A percentile compares a stretch with the other conserved stretches of the same genome.
These are phyloP conservation scores for Caenorhabditis zanzibari DNA, from an alignment of 2,888 invertebrate genomes.

Conservation along the genomic window DNA sequence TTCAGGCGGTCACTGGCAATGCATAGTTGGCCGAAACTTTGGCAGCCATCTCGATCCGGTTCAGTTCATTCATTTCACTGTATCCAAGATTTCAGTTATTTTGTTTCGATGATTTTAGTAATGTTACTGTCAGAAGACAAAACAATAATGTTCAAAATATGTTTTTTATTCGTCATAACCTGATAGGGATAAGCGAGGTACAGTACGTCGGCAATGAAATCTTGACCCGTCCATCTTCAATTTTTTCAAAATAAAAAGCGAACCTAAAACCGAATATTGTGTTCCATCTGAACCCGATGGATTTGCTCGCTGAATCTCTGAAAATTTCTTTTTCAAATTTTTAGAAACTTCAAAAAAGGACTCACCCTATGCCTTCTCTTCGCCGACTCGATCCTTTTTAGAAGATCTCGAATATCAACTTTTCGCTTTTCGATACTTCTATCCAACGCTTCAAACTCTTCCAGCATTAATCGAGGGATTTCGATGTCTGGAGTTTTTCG, in stretches of 20 bases:
- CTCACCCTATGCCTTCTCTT: conserved; percentile 54
- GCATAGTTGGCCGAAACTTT: conserved; percentile 72
- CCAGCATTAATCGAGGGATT: conserved; percentile 45
- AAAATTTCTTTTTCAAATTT: conserved; percentile 26
- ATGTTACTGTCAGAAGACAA: no score
- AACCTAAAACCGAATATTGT: conserved; percentile 20
- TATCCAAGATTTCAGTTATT: conserved; percentile 72
- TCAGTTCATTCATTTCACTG: conserved; percentile 68
- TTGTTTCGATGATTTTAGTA: conserved; percentile 66
- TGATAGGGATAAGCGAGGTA: no score
- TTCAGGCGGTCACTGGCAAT: conserved; percentile 70
- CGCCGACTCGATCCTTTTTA: conserved; percentile 43
- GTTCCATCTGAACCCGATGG: conserved; percentile 40
- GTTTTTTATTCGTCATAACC: no score
- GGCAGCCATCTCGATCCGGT: conserved; percentile 70
- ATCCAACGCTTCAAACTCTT: conserved; percentile 48
- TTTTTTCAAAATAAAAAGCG: no score
- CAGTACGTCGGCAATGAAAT: no score
- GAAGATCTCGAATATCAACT: conserved; percentile 44
- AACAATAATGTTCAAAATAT: no score
- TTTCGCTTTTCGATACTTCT: conserved; percentile 46
- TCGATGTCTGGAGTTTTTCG: conserved; percentile 46
- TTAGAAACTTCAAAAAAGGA: not conserved
- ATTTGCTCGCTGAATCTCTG: conserved; percentile 61
- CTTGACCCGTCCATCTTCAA: no score